Evolutionary conservation across 2,113 vertebrate genomes (phyloP).

Genomic region (Dromiciops gliroides): DNA sequence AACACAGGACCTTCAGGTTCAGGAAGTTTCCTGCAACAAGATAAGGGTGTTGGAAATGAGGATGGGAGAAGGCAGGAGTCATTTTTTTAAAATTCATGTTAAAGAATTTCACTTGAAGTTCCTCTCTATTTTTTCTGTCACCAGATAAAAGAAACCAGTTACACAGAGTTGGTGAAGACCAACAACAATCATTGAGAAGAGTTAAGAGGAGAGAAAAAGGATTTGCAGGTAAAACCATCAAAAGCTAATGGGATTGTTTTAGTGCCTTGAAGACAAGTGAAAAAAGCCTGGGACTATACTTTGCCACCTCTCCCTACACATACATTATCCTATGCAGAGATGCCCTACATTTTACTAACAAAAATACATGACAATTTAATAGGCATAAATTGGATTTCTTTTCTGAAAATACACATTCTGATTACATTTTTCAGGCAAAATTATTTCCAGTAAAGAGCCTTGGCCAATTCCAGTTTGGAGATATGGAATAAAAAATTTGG

Average conservation of each 20-base stretch:
- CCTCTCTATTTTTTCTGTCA: not conserved
- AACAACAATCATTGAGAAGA: constrained; percentile 45
- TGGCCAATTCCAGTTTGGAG: too few relatives aligned
- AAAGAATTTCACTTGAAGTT: not conserved
- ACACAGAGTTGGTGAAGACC: not conserved
- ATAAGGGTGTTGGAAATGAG: not conserved
- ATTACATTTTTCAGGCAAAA: not conserved
- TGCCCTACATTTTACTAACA: not conserved
- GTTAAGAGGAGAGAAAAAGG: constrained; percentile 68
- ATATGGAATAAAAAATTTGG: too few relatives aligned
- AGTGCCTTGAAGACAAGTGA: not conserved
- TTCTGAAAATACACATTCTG: not conserved
- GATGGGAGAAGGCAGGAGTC: not conserved
- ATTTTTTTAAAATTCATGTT: not conserved
- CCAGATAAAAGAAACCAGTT: constrained; percentile 25
- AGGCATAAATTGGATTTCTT: not conserved
- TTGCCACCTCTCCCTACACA: not conserved
- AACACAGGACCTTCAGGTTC: not conserved
- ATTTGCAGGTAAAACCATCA: constrained; percentile 64
- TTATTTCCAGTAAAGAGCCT: not conserved
- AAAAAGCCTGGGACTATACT: not conserved
- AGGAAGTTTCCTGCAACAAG: not conserved
- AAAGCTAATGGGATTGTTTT: not conserved
- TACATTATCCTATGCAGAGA: not conserved
- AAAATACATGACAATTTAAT: not conserved